Percentiles rank a stretch among this genome's conserved stretches.
phyloP scores from a whole-genome alignment of 2,797 vertebrate genomes.

The Rousettus madagascariensis region DNA sequence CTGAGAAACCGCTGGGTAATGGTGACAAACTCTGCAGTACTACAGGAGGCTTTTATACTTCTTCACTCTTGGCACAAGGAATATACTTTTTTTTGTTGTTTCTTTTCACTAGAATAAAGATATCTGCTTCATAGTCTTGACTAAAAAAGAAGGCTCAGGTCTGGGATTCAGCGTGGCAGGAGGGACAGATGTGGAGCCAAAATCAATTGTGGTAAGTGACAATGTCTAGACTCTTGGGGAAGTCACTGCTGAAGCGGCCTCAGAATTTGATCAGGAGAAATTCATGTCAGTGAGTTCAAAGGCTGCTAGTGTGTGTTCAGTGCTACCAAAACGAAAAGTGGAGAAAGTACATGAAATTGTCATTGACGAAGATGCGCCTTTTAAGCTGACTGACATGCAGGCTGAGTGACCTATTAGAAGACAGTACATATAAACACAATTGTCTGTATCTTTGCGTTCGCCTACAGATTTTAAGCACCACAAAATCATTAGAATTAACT shows the following conservation, averaged over 20 bases:
- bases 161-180: constrained; percentile 95
- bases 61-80: background rate
- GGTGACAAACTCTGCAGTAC: accelerated
- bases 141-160: constrained; percentile 93
- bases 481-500: background rate
- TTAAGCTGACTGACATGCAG: background rate
- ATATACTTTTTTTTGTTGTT: background rate
- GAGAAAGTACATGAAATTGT: background rate
- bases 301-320: background rate
- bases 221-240: constrained; percentile 26
- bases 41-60: background rate
- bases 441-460: background rate
- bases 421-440: too few relatives aligned
- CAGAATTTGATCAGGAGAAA: constrained; percentile 53
- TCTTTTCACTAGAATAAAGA: constrained; percentile 87
- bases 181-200: constrained; percentile 92
- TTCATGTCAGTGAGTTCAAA: constrained; percentile 32
- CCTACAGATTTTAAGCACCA: background rate
- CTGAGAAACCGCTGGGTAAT: accelerated
- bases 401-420: background rate
- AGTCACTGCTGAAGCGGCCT: constrained; percentile 38
- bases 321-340: background rate
- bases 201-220: constrained; percentile 90
- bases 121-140: constrained; percentile 90
- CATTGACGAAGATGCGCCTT: background rate